phyloP scores from a whole-genome alignment of 2,888 invertebrate species.

The Nysson spinosus region DNA sequence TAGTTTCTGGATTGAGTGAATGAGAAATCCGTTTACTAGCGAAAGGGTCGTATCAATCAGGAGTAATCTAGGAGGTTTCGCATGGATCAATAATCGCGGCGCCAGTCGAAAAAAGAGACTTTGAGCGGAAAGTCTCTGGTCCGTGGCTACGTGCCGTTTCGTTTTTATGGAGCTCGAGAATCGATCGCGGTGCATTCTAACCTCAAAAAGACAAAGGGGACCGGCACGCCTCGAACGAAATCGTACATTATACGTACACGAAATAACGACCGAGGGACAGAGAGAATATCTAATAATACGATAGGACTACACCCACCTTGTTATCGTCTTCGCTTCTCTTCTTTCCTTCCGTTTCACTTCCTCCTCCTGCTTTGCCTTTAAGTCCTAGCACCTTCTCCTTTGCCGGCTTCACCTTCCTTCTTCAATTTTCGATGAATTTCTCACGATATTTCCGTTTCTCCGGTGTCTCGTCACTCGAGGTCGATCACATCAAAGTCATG shows the following conservation, averaged over 20 bases:
- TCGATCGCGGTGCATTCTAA: slow-evolving; percentile 66
- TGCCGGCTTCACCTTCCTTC: slow-evolving; percentile 58
- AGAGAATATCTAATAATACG: too few species aligned
- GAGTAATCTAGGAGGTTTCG: too few species aligned
- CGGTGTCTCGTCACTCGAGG: too few species aligned
- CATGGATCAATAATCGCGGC: slow-evolving; percentile 10
- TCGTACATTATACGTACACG: slow-evolving; percentile 1
- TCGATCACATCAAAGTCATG: too few species aligned
- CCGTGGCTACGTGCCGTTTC: slow-evolving; percentile 20
- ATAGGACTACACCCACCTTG: slow-evolving; percentile 70
- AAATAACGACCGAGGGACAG: background rate
- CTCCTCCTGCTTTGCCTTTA: slow-evolving; percentile 8
- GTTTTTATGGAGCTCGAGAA: slow-evolving; percentile 32
- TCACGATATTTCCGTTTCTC: too few species aligned
- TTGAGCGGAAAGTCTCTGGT: slow-evolving; percentile 2
- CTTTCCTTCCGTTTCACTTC: background rate
- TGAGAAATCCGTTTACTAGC: slow-evolving; percentile 4
- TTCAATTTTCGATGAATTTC: too few species aligned
- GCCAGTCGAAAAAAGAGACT: background rate
- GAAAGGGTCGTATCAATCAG: background rate
- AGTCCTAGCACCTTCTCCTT: background rate
- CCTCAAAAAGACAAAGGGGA: slow-evolving; percentile 63
- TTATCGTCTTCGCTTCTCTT: slow-evolving; percentile 38
- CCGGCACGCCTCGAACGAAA: slow-evolving; percentile 41
- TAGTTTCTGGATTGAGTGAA: too few species aligned